phyloP scores from a whole-genome alignment of 2,113 vertebrate genomes.

The Urocolius indicus region DNA sequence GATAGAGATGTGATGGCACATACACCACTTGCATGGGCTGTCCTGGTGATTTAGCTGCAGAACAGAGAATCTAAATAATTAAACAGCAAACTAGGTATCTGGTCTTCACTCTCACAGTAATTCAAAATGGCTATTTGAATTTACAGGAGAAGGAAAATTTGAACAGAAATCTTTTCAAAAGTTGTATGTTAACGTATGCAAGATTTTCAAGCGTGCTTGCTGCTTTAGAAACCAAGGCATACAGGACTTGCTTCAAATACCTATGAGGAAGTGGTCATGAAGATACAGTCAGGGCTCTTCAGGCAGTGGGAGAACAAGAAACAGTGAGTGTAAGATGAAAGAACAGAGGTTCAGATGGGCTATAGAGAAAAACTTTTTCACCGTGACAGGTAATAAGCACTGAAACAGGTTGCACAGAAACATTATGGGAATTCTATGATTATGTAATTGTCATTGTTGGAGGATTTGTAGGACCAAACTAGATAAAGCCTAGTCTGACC shows the following conservation, averaged over 20 bases:
- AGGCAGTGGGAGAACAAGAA: neutral
- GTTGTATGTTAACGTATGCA: neutral
- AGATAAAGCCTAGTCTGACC: neutral
- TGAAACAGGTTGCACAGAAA: neutral
- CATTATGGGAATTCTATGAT: neutral
- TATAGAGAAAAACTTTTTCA: neutral
- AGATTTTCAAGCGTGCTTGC: neutral
- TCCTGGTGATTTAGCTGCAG: slow-evolving; percentile 85
- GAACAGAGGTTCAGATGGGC: neutral
- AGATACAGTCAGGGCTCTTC: neutral
- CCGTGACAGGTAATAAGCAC: neutral
- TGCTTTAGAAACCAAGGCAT: neutral
- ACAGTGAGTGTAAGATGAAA: neutral
- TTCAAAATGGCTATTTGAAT: neutral
- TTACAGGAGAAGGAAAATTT: neutral
- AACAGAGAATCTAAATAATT: slow-evolving; percentile 65
- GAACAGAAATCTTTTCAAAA: neutral
- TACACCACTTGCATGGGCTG: slow-evolving; percentile 92
- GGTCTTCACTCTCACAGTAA: neutral
- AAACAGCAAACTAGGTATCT: neutral
- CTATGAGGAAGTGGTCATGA: neutral
- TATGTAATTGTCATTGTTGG: rapidly evolving
- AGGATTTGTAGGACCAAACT: neutral
- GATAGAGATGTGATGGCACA: slow-evolving; percentile 97
- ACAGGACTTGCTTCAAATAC: neutral